Evolutionary conservation across 2,113 vertebrate species (phyloP).

Genomic region (Carettochelys insculpta): DNA sequence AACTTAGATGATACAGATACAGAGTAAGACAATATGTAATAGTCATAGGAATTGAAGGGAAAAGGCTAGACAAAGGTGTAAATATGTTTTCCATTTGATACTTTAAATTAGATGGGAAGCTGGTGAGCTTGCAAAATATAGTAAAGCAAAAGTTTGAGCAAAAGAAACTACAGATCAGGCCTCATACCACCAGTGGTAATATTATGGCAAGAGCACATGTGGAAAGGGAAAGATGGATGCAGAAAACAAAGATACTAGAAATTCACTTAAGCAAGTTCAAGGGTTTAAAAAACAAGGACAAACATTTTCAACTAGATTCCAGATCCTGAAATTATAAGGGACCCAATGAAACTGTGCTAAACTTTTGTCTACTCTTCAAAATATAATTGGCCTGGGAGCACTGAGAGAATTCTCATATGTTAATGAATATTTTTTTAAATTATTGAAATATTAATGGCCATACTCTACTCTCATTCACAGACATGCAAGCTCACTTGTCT

Average conservation of each 20-base stretch:
- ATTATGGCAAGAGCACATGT: neutral
- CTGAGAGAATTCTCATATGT: slow-evolving; percentile 57
- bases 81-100: neutral
- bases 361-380: slow-evolving; percentile 16
- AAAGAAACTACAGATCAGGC: neutral
- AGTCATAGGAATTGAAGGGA: neutral
- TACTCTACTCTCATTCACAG: neutral
- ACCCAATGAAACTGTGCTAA: slow-evolving; percentile 11
- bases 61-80: neutral
- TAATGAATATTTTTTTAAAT: slow-evolving; percentile 56
- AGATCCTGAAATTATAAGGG: neutral
- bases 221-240: neutral
- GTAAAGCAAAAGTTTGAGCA: neutral
- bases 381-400: slow-evolving; percentile 45
- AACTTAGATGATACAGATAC: neutral
- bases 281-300: neutral
- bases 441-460: neutral
- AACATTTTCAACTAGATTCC: neutral
- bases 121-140: neutral
- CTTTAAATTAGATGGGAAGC: neutral
- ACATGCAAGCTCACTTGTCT: slow-evolving; percentile 64
- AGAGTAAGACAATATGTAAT: neutral
- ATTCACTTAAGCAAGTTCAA: neutral
- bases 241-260: neutral
- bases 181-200: neutral